Percentiles rank a stretch among this genome's conserved stretches.
Evolutionary conservation across 2,888 invertebrate species (phyloP).

Genomic region (Gastrophysa polygoni): DNA sequence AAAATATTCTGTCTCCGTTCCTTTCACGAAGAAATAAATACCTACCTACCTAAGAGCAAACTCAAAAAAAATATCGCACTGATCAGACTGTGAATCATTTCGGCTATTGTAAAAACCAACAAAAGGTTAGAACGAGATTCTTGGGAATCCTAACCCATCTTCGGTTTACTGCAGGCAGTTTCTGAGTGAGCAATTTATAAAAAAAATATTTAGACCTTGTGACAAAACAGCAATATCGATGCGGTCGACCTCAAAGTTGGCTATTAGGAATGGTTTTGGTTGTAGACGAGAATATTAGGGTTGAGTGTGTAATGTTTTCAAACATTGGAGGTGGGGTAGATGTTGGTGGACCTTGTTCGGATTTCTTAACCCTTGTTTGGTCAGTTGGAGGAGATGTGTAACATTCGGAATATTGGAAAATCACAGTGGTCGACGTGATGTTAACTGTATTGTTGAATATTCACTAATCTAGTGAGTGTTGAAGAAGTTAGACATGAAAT

Average conservation of each 20-base stretch:
- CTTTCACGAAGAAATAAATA: too few species aligned
- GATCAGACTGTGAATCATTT: conserved; percentile 25
- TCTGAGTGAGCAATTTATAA: conserved; percentile 37
- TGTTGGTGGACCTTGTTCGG: conserved; percentile 6
- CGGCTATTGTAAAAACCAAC: conserved; percentile 33
- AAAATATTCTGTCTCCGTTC: too few species aligned
- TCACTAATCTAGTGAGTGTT: too few species aligned
- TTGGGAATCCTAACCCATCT: conserved; percentile 41
- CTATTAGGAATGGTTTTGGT: conserved; percentile 30
- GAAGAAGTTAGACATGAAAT: too few species aligned
- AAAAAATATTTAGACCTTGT: conserved; percentile 46
- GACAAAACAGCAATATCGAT: conserved; percentile 38
- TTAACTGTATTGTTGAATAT: too few species aligned
- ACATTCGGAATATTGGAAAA: conserved; percentile 12
- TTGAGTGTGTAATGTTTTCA: conserved; percentile 51
- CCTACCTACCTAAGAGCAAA: not conserved
- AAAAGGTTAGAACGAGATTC: conserved; percentile 37
- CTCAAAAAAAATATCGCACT: conserved; percentile 20
- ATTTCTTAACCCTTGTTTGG: conserved; percentile 23
- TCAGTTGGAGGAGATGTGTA: conserved; percentile 23
- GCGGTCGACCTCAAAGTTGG: conserved; percentile 42
- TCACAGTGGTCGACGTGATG: too few species aligned
- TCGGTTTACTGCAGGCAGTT: conserved; percentile 42
- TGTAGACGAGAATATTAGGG: conserved; percentile 51
- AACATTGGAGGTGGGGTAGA: conserved; percentile 10